Evolutionary conservation across 2,888 invertebrate genomes (phyloP).

Genomic region (Abrostola tripartita): DNA sequence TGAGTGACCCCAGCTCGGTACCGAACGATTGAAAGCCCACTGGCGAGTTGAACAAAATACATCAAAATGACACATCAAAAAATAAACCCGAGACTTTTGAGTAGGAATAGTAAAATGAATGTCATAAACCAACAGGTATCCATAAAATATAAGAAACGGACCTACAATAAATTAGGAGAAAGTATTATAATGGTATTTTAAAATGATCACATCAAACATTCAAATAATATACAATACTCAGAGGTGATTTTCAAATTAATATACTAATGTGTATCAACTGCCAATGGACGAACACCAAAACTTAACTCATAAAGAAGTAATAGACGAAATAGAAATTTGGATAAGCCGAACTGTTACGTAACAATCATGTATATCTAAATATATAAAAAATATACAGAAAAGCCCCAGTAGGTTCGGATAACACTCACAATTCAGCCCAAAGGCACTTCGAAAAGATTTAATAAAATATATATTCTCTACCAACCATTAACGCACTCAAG

Average conservation of each 20-base stretch:
- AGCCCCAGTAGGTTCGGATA: constrained; percentile 19
- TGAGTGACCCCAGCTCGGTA: constrained; percentile 15
- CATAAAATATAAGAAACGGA: constrained; percentile 2
- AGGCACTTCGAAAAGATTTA: constrained; percentile 44
- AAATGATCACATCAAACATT: constrained; percentile 32
- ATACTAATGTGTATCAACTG: constrained; percentile 7
- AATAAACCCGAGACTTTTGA: constrained; percentile 8
- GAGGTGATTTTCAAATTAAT: too few relatives aligned
- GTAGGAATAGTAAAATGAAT: background rate
- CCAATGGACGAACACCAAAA: constrained; percentile 44
- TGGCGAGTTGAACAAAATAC: constrained; percentile 29
- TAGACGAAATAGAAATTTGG: constrained; percentile 13
- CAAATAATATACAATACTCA: constrained; percentile 8
- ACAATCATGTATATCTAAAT: too few relatives aligned
- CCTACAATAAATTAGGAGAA: constrained; percentile 2
- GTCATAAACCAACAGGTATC: background rate
- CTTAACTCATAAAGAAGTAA: constrained; percentile 15
- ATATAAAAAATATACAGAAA: background rate
- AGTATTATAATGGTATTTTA: constrained; percentile 15
- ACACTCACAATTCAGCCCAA: constrained; percentile 27
- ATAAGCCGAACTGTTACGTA: constrained; percentile 41
- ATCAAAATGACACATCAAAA: constrained; percentile 17
- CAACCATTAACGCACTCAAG: constrained; percentile 9
- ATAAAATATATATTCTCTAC: constrained; percentile 37
- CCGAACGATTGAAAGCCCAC: constrained; percentile 23